A percentile compares a stretch with the other conserved stretches of the same genome.
Conservation (phyloP, 2,797 vertebrate genomes). For the Prionace glauca region DNA sequence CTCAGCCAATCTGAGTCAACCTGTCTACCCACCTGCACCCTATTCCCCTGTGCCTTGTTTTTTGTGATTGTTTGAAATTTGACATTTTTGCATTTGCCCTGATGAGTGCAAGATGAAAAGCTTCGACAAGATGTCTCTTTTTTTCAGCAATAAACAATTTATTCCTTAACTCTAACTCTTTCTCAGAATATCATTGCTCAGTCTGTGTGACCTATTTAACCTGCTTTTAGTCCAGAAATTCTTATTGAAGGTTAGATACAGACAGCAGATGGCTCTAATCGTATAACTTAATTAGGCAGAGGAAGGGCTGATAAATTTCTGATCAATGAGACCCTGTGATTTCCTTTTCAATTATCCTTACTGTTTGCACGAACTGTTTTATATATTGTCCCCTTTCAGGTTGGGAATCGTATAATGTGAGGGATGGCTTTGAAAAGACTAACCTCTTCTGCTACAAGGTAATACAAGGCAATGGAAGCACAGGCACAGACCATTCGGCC, state of each 20-base stretch:
- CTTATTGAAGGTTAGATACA: neutral
- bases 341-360: conserved; percentile 3
- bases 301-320: neutral
- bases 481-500: neutral
- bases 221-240: neutral
- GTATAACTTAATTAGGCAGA: neutral
- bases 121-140: too few relatives aligned
- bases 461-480: neutral
- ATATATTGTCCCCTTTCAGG: neutral
- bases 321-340: neutral
- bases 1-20: too few relatives aligned
- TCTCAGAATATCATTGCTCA: neutral
- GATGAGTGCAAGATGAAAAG: too few relatives aligned
- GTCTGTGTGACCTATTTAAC: neutral
- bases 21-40: too few relatives aligned
- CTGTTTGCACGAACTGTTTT: neutral
- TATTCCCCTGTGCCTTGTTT: too few relatives aligned
- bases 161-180: neutral
- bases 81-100: too few relatives aligned
- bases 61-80: too few relatives aligned
- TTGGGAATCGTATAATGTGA: neutral
- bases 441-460: neutral
- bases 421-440: neutral
- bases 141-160: too few relatives aligned
- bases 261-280: neutral